phyloP scores from a whole-genome alignment of 2,113 vertebrate genomes.

The Synodontis membranacea region DNA sequence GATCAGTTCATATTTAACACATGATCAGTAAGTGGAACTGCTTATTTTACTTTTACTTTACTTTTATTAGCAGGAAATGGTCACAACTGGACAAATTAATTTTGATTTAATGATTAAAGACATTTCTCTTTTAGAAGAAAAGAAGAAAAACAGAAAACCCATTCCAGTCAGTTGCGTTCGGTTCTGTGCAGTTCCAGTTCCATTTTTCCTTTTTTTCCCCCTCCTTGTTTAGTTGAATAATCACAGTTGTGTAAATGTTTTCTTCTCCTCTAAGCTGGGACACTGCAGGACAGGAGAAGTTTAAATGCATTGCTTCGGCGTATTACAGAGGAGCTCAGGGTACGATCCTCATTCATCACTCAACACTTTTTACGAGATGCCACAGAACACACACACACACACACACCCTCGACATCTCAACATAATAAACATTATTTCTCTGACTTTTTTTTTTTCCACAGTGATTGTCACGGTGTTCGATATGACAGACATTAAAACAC shows the following conservation, averaged over 20 bases:
- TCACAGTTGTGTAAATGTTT: background rate
- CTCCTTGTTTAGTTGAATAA: background rate
- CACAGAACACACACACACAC: too few relatives aligned
- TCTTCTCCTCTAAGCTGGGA: slow-evolving; percentile 80
- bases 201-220: slow-evolving; percentile 22
- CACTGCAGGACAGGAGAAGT: slow-evolving; percentile 93
- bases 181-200: background rate
- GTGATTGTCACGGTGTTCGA: slow-evolving; percentile 73
- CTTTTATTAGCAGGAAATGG: background rate
- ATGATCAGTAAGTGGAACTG: background rate
- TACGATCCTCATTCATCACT: slow-evolving; percentile 58
- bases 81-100: background rate
- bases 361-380: background rate
- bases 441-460: slow-evolving; percentile 52
- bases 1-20: background rate
- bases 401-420: background rate
- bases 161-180: too few relatives aligned
- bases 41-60: too few relatives aligned
- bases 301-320: slow-evolving; percentile 90
- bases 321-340: slow-evolving; percentile 91
- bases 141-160: too few relatives aligned
- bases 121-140: too few relatives aligned
- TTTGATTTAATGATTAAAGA: too few relatives aligned
- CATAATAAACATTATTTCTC: background rate
- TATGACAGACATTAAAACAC: slow-evolving; percentile 75